Conservation (phyloP, 2,113 vertebrate species). For the Nanger granti region DNA sequence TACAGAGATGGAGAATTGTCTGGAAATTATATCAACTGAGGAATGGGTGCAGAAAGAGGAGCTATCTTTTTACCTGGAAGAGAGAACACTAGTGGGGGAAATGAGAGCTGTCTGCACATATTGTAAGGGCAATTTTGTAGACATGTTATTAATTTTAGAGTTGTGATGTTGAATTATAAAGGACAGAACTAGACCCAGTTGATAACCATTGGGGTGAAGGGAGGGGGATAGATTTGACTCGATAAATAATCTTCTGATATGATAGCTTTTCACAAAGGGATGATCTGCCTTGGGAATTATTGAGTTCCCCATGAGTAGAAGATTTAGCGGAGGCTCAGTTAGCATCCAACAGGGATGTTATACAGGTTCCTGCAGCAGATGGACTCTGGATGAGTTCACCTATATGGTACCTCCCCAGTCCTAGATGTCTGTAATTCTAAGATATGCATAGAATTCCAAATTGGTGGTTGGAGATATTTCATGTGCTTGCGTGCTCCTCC, state of each 20-base stretch:
- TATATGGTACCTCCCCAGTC: neutral
- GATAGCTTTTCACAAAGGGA: neutral
- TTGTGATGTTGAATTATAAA: neutral
- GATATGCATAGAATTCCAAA: slow-evolving; percentile 17
- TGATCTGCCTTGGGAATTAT: neutral
- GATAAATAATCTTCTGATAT: neutral
- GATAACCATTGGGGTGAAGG: neutral
- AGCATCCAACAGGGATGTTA: neutral
- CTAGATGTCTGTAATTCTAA: neutral
- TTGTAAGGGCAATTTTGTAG: neutral
- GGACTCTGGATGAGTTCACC: neutral
- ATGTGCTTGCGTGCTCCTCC: neutral
- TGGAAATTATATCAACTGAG: neutral
- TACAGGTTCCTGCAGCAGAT: neutral
- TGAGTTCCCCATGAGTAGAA: neutral
- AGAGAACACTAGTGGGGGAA: neutral
- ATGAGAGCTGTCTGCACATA: neutral
- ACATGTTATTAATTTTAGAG: neutral
- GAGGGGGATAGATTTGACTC: neutral
- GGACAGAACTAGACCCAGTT: neutral
- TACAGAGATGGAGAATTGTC: neutral
- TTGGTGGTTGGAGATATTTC: neutral
- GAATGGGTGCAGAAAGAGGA: neutral
- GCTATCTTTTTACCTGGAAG: neutral
- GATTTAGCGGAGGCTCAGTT: neutral